Evolutionary conservation across 1,140 invertebrate species (phyloP), one percentile per base, ranked within the genome.

Genomic region (Drosophila melanica): DNA sequence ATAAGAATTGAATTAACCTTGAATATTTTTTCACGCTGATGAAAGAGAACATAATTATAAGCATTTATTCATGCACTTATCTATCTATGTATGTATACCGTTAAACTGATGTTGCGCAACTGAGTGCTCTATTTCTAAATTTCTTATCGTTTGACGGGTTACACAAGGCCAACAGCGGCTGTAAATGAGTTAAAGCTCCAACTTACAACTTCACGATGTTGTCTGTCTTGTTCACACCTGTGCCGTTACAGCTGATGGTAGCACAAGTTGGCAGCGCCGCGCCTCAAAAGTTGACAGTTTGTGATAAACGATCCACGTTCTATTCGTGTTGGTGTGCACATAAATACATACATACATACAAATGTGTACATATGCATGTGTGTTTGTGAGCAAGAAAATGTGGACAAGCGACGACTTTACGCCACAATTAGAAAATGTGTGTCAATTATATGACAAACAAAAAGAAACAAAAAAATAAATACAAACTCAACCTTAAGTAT

Each of bases 381-480:
- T 37, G 65, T 18, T 62, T 33, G 45, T 14, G 33, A 67, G 39
- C 12, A 53, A 59, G 58, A 70, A 65, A 63, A 59, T 71, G 75
- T 77, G 69, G 74, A 78, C 62, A 73, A 70, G 62, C 68, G 73
- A 59, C 78, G 47, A 77, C 55, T 81, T 73, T 67, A 78, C 70
- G 75, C 69, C 78, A 87, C 79, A 87, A 87, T 86, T 86, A 81
- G 81, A 86, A 82, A 87, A 86, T 87, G 81, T 86, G 79, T 86
- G 81, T 86, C 81, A 86, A 86, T 87, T 86, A 87, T 72, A 87
- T 87, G 78, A 79, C 70, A 79, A 81, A 35, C 47, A 57, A 67
- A 62, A 51, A 39, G 33, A 63, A 59, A 77, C 45, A 65, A 51
- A 64, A 27, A 59, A 50, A 30, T 48, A 16, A 14, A 47, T 48